These are phyloP conservation scores for Meriones unguiculatus DNA, from an alignment of 2,113 vertebrate genomes.

Conservation along the genomic window DNA sequence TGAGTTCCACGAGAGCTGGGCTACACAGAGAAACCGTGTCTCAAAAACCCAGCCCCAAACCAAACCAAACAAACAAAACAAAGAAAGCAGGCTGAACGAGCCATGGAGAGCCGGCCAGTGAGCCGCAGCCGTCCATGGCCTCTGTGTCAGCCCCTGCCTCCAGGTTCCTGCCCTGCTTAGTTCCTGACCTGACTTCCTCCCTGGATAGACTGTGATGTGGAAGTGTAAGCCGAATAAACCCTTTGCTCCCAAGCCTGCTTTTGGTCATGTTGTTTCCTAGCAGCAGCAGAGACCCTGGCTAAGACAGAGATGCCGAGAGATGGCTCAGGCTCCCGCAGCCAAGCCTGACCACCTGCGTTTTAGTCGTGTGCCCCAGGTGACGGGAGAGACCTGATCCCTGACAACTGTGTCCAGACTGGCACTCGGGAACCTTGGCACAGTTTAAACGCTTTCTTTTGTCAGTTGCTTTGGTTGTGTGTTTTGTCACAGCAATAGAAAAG, in stretches of 20 bases:
- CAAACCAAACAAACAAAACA: not conserved
- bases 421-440: not conserved
- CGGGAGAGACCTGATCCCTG: not conserved
- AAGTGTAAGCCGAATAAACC: not conserved
- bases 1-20: too few relatives aligned
- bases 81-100: not conserved
- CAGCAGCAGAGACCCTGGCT: too few relatives aligned
- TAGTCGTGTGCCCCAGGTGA: too few relatives aligned
- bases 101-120: not conserved
- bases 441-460: not conserved
- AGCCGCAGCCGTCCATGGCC: not conserved
- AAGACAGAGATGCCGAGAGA: not conserved
- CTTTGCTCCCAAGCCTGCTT: not conserved
- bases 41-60: too few relatives aligned
- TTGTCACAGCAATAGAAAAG: not conserved
- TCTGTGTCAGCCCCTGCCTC: not conserved
- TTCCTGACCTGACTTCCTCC: not conserved
- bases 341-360: not conserved
- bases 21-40: too few relatives aligned
- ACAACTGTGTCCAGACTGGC: not conserved
- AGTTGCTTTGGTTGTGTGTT: not conserved
- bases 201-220: not conserved
- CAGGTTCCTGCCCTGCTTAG: not conserved
- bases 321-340: not conserved
- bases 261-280: not conserved